Base-by-base conservation (phyloP, 2,888 invertebrate genomes). In the Proisotoma minuta region DNA sequence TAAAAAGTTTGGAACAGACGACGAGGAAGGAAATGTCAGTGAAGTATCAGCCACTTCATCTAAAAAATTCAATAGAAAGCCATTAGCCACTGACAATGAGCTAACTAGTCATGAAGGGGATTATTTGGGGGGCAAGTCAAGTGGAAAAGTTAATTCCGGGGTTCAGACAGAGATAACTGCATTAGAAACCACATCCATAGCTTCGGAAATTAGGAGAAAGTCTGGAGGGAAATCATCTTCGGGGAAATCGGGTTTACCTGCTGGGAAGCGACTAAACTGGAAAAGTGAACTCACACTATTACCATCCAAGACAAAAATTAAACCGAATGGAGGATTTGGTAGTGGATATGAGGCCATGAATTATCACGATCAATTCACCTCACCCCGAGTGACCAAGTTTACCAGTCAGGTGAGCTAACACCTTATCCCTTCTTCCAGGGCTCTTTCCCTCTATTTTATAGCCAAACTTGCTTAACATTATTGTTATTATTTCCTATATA, bases 111-210 rank as follows among this genome's bases (percentile, higher is more conserved):
- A 15, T 26, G 48, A 40, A 29, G 51, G 50, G 2, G 53, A 47
- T 12, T 52, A 27, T 15, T 52, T 57, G 27, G 62, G 62, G 26
- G 20, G 59, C 49, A 48, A 56, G 20, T 51, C 57, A 20, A 47
- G 56, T 12, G 62, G 67, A 52, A 65, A 66, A 59, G 66, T 69
- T 29, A 63, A 60, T 60, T 71, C 69, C 2, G 69, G 68, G 23
- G 73, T 67, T 12, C 73, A 73, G 59, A 73, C 73, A n/a, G 73
- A 73, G 39, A 73, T 73, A 24, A 67, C 73, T 1, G 73, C 72
- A 8, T 61, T 73, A 18, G 73, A 73, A 47, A 63, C 54, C 2
- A 59, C 61, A 5, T 43, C 57, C 12, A 22, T 52, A 24, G 56
- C 57, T n/a, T 47, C 51, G 12, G 59, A 59, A 27, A 24, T 62